These are phyloP conservation scores for Acromyrmex echinatior DNA, from an alignment of 1,140 invertebrate species.

Conservation along the genomic window DNA sequence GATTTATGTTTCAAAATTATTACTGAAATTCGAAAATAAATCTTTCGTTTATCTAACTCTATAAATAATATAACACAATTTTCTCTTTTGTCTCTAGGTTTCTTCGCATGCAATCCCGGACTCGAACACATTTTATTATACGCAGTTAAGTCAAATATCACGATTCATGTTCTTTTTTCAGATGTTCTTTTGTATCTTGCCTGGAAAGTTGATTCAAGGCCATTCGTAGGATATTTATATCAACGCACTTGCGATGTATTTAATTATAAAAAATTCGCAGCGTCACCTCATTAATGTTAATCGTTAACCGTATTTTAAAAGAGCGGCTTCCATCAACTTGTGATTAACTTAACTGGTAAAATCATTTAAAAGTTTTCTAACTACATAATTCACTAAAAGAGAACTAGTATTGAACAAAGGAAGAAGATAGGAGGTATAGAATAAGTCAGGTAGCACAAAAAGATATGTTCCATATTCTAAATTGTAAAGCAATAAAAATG, in stretches of 20 bases:
- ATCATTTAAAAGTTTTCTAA: not conserved
- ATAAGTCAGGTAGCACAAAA: too few species aligned
- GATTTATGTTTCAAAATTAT: not conserved
- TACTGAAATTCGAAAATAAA: not conserved
- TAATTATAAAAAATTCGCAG: not conserved
- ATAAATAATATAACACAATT: not conserved
- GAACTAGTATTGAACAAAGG: too few species aligned
- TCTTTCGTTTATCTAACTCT: not conserved
- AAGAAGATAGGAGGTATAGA: too few species aligned
- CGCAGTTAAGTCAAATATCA: not conserved
- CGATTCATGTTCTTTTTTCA: not conserved
- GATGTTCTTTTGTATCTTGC: not conserved
- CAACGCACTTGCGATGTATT: not conserved
- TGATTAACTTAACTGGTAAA: not conserved
- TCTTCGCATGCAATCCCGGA: too few species aligned
- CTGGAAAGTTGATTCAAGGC: not conserved
- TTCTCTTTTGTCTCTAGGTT: not conserved
- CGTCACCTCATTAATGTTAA: not conserved
- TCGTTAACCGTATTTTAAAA: slow-evolving; percentile 3
- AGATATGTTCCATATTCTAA: too few species aligned
- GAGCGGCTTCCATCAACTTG: not conserved
- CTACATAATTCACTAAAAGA: not conserved
- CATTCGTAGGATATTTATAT: slow-evolving; percentile 13
- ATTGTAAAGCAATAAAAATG: too few species aligned
- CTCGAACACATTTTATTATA: not conserved